A percentile compares a stretch with the other conserved stretches of the same genome.
These are phyloP conservation scores for Xestia c-nigrum DNA, from an alignment of 2,888 invertebrate species.

Conservation along the genomic window DNA sequence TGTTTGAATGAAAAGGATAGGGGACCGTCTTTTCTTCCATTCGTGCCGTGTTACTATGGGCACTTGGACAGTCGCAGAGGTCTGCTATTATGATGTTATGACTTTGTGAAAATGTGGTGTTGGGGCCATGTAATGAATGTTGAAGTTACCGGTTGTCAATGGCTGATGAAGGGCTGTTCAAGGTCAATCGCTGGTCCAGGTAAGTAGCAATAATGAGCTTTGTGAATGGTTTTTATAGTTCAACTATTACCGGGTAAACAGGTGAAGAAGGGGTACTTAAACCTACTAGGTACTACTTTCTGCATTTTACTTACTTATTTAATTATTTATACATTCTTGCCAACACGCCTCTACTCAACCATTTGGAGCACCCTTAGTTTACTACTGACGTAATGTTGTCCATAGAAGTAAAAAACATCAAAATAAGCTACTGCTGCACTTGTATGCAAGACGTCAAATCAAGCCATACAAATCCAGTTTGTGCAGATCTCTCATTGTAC, in stretches of 20 bases:
- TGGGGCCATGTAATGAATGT: neutral
- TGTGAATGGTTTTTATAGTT: neutral
- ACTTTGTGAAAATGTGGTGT: neutral
- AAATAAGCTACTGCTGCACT: too few species aligned
- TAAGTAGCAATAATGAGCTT: neutral
- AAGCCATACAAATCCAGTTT: too few species aligned
- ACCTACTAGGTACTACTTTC: too few species aligned
- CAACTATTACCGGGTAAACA: neutral
- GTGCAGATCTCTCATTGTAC: too few species aligned
- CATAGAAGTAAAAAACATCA: too few species aligned
- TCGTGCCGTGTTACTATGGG: neutral
- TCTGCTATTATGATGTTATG: neutral
- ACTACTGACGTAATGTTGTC: too few species aligned
- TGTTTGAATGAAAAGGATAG: slow-evolving; percentile 1
- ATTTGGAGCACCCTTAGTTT: too few species aligned
- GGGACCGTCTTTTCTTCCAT: slow-evolving; percentile 1
- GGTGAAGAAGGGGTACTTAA: too few species aligned
- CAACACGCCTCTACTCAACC: too few species aligned
- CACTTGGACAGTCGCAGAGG: neutral
- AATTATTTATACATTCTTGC: too few species aligned
- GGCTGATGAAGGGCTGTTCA: neutral
- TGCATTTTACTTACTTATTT: too few species aligned
- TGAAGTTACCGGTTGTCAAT: neutral
- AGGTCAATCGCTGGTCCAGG: neutral
- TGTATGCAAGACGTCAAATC: neutral